Evolutionary conservation across 2,888 invertebrate species (phyloP), one percentile per base, ranked within the genome.

Genomic region (Eupithecia pulchellata): DNA sequence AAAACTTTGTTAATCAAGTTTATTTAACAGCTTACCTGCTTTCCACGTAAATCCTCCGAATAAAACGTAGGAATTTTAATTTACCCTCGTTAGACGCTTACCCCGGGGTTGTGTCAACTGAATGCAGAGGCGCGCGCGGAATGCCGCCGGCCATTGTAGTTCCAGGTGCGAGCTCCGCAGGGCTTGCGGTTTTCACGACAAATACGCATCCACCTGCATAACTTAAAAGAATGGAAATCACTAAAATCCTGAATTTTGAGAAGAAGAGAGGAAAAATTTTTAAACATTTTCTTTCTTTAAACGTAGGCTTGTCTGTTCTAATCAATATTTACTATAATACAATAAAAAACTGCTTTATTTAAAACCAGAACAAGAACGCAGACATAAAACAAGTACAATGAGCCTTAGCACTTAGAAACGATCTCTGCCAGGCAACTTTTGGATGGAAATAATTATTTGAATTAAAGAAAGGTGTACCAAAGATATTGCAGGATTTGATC

Each of bases 1-100:
- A 42, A n/a, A 42, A 2, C n/a, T n/a, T n/a, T 2, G 8, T n/a
- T n/a, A 34, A 13, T 34, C 34, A 47, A 3, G 42, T 4, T 20
- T 0, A 4, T 42, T 11, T 1, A 4, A 25, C 25, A n/a, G 25
- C 82, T 82, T 81, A 81, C 83, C 83, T 81, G 64, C 27, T 64
- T 66, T 17, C 34, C 11, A 30, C 27, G 20, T 20, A 34, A 68
- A 60, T 77, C 75, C 79, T 80, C 78, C 80, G 81, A 82, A 86
- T 85, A 84, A 87, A 87, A 84, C 82, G 82, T 77, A 86, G 87
- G 91, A 91, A 91, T 91, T 91, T 91, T 91, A 91, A 91, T 91
- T 88, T 86, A 87, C 85, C 87, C 89, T 91, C 86, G 91, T 91
- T 91, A 90, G 86, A 82, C 14, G 81, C 81, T 65, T 58, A 39